Conservation (phyloP, 1,140 invertebrate species). For the Penaeus japonicus region DNA sequence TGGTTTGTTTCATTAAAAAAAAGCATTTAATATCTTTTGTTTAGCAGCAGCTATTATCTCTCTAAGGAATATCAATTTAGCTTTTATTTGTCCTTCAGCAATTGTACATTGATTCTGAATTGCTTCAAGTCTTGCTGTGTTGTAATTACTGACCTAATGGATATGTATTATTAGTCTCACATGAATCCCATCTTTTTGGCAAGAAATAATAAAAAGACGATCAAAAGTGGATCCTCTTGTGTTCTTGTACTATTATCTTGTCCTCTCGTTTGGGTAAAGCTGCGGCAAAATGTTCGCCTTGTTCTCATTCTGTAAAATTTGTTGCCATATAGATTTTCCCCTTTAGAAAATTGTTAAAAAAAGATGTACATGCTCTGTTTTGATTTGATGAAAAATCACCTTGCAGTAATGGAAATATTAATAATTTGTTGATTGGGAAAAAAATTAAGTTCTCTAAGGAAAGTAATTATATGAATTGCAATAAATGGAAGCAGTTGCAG, state of each 20-base stretch:
- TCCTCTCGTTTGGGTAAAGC: neutral
- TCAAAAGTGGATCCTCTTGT: constrained; percentile 39
- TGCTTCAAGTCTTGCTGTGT: constrained; percentile 27
- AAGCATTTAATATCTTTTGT: constrained; percentile 29
- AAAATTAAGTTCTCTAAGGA: too few relatives aligned
- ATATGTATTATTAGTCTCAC: constrained; percentile 31
- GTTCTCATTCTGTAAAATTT: neutral
- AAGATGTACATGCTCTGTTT: too few relatives aligned
- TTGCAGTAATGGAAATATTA: too few relatives aligned
- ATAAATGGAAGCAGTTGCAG: too few relatives aligned
- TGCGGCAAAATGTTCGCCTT: neutral
- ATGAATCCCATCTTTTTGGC: constrained; percentile 19
- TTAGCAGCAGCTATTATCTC: constrained; percentile 25
- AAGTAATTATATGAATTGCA: too few relatives aligned
- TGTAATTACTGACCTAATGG: constrained; percentile 20
- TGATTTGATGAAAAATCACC: too few relatives aligned
- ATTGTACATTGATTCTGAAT: constrained; percentile 19
- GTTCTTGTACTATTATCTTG: constrained; percentile 26
- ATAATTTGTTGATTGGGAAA: too few relatives aligned
- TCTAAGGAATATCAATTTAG: neutral
- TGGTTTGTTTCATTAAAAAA: constrained; percentile 20
- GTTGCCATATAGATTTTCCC: neutral
- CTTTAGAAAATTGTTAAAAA: too few relatives aligned
- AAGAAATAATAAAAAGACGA: constrained; percentile 31
- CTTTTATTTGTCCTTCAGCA: neutral